phyloP scores from a whole-genome alignment of 2,113 vertebrate species.

The Xenus cinereus region DNA sequence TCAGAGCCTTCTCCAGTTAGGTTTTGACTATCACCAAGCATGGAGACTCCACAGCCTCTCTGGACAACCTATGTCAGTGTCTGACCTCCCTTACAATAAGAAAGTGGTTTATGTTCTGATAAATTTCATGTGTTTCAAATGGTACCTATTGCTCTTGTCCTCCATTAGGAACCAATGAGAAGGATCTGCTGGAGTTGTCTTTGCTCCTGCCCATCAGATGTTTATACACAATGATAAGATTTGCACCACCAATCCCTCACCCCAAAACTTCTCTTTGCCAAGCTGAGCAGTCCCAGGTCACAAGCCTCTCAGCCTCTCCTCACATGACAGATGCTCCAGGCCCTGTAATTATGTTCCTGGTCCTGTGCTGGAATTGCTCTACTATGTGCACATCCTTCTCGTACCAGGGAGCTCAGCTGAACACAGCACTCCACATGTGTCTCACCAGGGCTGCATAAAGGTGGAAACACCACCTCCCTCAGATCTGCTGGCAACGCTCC shows the following conservation, averaged over 20 bases:
- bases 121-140: background rate
- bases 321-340: background rate
- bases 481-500: background rate
- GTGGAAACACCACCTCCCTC: background rate
- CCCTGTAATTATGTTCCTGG: background rate
- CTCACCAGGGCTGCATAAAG: background rate
- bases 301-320: background rate
- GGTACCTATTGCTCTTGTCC: background rate
- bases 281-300: background rate
- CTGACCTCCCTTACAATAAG: background rate
- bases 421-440: background rate
- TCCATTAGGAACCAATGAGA: background rate
- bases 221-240: background rate
- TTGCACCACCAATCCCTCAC: background rate
- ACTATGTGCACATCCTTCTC: rapidly evolving
- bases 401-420: background rate
- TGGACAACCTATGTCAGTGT: background rate
- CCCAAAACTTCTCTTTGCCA: background rate
- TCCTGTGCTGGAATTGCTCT: background rate
- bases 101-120: background rate
- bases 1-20: background rate
- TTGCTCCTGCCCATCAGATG: background rate
- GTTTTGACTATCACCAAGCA: background rate
- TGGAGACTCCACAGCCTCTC: background rate
- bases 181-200: background rate